These are phyloP conservation scores for Zosterops hypoxanthus DNA, from an alignment of 2,113 vertebrate species.

Conservation along the genomic window DNA sequence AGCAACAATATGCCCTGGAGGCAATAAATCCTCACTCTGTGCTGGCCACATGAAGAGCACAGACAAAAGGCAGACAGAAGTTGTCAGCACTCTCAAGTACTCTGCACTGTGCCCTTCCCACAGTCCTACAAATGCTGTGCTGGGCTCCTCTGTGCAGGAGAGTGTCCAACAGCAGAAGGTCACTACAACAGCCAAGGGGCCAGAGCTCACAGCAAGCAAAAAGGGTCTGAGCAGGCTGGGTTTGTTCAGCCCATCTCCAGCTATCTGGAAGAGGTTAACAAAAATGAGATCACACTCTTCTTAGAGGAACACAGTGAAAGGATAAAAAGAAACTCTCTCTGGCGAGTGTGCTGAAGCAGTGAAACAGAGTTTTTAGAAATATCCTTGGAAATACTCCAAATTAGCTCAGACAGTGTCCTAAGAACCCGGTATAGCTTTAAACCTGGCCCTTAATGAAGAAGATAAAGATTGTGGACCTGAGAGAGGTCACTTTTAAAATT, in stretches of 20 bases:
- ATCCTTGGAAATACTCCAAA: neutral
- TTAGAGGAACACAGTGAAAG: neutral
- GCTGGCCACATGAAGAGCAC: fast-evolving
- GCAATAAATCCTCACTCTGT: neutral
- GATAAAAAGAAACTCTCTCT: neutral
- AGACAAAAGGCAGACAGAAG: neutral
- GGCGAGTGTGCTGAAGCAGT: neutral
- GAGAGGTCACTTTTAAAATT: neutral
- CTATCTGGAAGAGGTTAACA: neutral
- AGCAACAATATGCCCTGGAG: neutral
- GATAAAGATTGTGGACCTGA: neutral
- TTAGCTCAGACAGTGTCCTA: neutral
- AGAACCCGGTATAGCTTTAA: neutral
- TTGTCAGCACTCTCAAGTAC: neutral
- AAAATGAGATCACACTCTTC: neutral
- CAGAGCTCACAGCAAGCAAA: neutral
- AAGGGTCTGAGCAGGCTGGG: neutral
- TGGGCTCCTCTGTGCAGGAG: neutral
- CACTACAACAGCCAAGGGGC: neutral
- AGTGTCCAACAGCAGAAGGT: neutral
- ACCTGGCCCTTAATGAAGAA: neutral
- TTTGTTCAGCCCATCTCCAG: neutral
- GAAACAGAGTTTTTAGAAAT: neutral
- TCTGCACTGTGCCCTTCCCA: neutral
- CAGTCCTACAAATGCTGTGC: neutral